A percentile compares a stretch with the other conserved stretches of the same genome.
Conservation (phyloP, 2,113 vertebrate genomes). For the Paraplagusia blochii region DNA sequence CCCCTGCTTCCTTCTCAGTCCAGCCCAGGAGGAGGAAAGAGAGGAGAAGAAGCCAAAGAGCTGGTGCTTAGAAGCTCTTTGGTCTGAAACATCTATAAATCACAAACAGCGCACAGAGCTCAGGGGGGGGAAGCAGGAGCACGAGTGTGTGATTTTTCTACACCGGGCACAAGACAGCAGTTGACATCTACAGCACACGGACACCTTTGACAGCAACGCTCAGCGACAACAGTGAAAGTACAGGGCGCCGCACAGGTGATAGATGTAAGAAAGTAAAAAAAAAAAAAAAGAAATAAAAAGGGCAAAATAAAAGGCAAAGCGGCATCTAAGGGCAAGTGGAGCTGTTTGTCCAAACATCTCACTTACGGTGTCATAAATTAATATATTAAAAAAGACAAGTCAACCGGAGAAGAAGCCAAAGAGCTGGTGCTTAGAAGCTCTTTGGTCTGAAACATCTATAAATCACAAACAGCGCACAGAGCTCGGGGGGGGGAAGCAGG, state of each 20-base stretch:
- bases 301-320: slow-evolving; percentile 31
- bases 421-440: neutral
- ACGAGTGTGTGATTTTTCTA: slow-evolving; percentile 37
- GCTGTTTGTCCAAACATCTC: slow-evolving; percentile 28
- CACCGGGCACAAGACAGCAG: slow-evolving; percentile 26
- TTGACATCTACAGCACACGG: slow-evolving; percentile 46
- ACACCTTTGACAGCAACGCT: slow-evolving; percentile 28
- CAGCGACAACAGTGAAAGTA: slow-evolving; percentile 19
- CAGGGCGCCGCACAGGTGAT: neutral
- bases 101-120: slow-evolving; percentile 25
- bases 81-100: slow-evolving; percentile 45
- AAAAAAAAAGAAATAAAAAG: neutral
- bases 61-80: neutral
- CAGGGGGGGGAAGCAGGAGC: slow-evolving; percentile 20
- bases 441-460: slow-evolving; percentile 41
- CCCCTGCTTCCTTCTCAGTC: slow-evolving; percentile 1
- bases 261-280: neutral
- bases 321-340: slow-evolving; percentile 46
- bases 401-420: slow-evolving; percentile 28
- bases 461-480: slow-evolving; percentile 29
- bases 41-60: slow-evolving; percentile 25
- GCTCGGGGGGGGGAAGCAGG: slow-evolving; percentile 20
- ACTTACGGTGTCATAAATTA: slow-evolving; percentile 19
- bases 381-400: neutral
- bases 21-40: slow-evolving; percentile 23